Percentiles rank a stretch among this genome's conserved stretches.
Evolutionary conservation across 2,888 invertebrate species (phyloP).

Genomic region (Myopa testacea): DNA sequence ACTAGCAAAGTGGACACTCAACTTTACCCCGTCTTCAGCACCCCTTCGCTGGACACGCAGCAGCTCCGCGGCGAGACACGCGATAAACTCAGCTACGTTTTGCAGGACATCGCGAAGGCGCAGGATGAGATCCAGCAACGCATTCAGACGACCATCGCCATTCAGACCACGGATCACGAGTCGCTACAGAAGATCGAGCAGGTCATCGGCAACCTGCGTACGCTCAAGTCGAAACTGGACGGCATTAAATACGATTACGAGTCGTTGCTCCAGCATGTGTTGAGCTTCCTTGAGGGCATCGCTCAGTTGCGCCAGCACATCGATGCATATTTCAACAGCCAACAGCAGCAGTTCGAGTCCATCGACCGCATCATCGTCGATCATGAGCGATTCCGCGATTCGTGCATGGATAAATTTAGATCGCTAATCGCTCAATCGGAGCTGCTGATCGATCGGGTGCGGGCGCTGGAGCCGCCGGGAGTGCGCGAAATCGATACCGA

Average conservation of each 20-base stretch:
- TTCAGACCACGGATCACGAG: constrained; percentile 73
- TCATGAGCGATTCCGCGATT: constrained; percentile 75
- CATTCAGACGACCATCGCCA: constrained; percentile 75
- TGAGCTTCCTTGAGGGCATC: constrained; percentile 78
- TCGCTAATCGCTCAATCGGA: constrained; percentile 77
- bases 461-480: constrained; percentile 77
- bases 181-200: constrained; percentile 71
- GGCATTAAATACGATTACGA: constrained; percentile 79
- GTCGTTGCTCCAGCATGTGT: constrained; percentile 76
- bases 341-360: constrained; percentile 60
- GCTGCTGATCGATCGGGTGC: constrained; percentile 76
- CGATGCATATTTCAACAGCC: constrained; percentile 70
- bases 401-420: constrained; percentile 76
- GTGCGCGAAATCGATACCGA: constrained; percentile 78
- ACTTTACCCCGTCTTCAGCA: constrained; percentile 80
- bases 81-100: constrained; percentile 71
- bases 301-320: constrained; percentile 74
- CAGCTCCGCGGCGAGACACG: constrained; percentile 72
- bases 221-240: constrained; percentile 76
- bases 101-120: constrained; percentile 74
- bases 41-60: constrained; percentile 72
- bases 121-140: constrained; percentile 77
- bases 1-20: constrained; percentile 78
- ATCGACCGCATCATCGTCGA: constrained; percentile 73
- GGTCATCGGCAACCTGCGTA: constrained; percentile 75